Evolutionary conservation across 2,888 invertebrate species (phyloP).

Genomic region (Nymphalis polychloros): DNA sequence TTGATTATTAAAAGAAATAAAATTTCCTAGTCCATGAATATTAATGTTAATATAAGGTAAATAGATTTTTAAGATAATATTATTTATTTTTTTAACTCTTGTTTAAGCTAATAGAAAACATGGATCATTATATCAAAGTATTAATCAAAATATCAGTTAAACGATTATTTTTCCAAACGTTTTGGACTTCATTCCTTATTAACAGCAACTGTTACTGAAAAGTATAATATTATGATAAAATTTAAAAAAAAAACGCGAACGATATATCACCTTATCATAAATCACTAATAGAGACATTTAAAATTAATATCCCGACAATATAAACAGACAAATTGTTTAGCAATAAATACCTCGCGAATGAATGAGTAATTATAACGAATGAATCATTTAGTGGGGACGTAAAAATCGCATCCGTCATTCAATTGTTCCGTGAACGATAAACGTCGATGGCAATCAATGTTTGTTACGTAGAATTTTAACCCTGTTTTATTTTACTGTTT

Average conservation of each 20-base stretch:
- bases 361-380: slow-evolving; percentile 47
- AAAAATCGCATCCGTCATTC: slow-evolving; percentile 70
- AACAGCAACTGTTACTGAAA: too few species aligned
- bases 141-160: too few species aligned
- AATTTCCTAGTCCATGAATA: too few species aligned
- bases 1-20: too few species aligned
- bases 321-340: slow-evolving; percentile 22
- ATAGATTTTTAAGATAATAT: too few species aligned
- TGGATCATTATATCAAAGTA: too few species aligned
- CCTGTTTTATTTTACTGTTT: slow-evolving; percentile 12
- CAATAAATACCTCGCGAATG: slow-evolving; percentile 20
- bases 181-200: too few species aligned
- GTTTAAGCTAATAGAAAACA: too few species aligned
- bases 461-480: slow-evolving; percentile 40
- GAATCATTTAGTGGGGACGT: slow-evolving; percentile 55
- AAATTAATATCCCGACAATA: background rate
- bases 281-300: background rate
- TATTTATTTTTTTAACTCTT: too few species aligned
- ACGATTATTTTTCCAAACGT: too few species aligned
- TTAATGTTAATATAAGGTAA: too few species aligned
- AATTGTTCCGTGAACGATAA: slow-evolving; percentile 62
- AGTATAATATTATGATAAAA: background rate
- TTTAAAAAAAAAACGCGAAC: background rate
- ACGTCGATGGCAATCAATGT: slow-evolving; percentile 62
- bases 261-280: too few species aligned